Evolutionary conservation across 1,140 invertebrate genomes (phyloP).

Genomic region (Drosophila jambulina): DNA sequence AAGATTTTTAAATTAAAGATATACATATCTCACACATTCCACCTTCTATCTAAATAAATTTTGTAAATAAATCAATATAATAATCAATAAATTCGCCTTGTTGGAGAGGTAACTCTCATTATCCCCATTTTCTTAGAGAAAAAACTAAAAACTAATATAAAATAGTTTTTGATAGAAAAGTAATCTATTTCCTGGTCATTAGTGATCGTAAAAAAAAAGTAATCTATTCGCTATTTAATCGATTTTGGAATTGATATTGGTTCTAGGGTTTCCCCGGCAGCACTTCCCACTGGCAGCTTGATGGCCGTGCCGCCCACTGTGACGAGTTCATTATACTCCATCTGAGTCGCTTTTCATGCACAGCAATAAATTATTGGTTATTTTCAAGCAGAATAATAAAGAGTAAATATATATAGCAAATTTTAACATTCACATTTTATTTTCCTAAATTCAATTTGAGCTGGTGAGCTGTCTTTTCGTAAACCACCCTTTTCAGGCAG

Average conservation of each 20-base stretch:
- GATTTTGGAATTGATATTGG: slow-evolving; percentile 30
- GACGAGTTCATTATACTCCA: slow-evolving; percentile 26
- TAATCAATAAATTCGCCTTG: neutral
- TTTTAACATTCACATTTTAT: neutral
- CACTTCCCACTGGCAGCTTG: slow-evolving; percentile 35
- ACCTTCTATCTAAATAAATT: no score
- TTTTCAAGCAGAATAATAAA: neutral
- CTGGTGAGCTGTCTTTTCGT: no score
- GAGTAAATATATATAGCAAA: neutral
- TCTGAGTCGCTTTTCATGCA: neutral
- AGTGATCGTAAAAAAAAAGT: slow-evolving; percentile 18
- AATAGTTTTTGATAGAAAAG: neutral
- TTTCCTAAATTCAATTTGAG: neutral
- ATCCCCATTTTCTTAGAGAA: neutral
- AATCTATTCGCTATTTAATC: slow-evolving; percentile 22
- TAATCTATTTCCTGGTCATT: slow-evolving; percentile 2
- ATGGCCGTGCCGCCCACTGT: slow-evolving; percentile 27
- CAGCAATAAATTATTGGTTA: neutral
- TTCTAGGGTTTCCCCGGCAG: slow-evolving; percentile 33
- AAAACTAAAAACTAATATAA: neutral
- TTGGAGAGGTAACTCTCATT: neutral
- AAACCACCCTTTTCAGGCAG: neutral
- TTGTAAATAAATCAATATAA: neutral
- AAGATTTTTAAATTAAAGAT: no score
- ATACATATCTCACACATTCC: no score